Conservation (phyloP, 1,140 invertebrate species). For the Drosophila littoralis region DNA sequence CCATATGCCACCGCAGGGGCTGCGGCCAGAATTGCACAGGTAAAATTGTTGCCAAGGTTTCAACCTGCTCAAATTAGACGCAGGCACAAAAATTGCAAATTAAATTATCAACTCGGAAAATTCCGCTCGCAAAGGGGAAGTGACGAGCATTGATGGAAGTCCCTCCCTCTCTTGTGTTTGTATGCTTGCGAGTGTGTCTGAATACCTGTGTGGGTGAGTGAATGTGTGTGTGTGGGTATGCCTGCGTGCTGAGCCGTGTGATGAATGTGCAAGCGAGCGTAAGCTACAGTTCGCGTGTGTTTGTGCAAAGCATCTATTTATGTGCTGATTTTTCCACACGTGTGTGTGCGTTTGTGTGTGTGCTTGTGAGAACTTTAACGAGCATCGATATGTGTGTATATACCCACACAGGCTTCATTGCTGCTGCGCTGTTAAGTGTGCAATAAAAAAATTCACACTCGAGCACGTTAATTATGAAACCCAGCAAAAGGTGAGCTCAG, state of each 20-base stretch:
- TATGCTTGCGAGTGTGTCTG: conserved; percentile 13
- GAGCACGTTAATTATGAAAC: conserved; percentile 70
- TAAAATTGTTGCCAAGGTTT: conserved; percentile 63
- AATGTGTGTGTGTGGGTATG: conserved; percentile 5
- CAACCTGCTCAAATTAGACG: conserved; percentile 65
- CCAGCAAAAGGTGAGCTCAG: conserved; percentile 1
- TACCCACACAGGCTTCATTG: not conserved
- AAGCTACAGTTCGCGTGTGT: conserved; percentile 69
- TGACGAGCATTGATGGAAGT: conserved; percentile 59
- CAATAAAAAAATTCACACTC: conserved; percentile 81
- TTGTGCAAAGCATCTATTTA: conserved; percentile 46
- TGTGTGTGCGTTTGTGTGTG: conserved; percentile 15
- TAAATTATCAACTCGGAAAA: conserved; percentile 78
- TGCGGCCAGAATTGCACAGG: conserved; percentile 5
- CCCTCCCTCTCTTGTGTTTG: conserved; percentile 14
- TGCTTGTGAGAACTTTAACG: conserved; percentile 48
- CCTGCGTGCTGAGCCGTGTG: conserved; percentile 73
- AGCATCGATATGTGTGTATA: conserved; percentile 54
- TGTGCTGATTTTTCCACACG: conserved; percentile 27
- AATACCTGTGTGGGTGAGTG: conserved; percentile 15
- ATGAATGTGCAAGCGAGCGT: conserved; percentile 81
- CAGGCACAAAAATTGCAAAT: conserved; percentile 68
- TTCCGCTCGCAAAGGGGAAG: conserved; percentile 50
- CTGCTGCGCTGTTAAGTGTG: conserved; percentile 66
- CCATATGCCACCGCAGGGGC: not conserved